phyloP scores from a whole-genome alignment of 2,888 invertebrate genomes.

The Stenotaenia linearis region DNA sequence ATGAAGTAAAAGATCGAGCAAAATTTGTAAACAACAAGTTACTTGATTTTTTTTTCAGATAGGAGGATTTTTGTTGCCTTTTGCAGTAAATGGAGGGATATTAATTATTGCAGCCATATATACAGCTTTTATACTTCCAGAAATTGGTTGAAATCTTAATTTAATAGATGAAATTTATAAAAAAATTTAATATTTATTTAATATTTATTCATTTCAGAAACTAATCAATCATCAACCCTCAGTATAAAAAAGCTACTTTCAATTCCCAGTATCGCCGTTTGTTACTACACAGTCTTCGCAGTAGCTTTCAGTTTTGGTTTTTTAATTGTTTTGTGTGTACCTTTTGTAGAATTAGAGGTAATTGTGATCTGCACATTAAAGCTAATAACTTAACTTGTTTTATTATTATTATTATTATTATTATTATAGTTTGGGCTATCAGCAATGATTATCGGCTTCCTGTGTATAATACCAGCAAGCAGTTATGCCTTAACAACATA shows the following conservation, averaged over 20 bases:
- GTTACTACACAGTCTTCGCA: slow-evolving; percentile 64
- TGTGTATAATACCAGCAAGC: slow-evolving; percentile 79
- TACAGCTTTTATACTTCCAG: slow-evolving; percentile 66
- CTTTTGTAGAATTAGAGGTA: slow-evolving; percentile 64
- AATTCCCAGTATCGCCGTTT: slow-evolving; percentile 66
- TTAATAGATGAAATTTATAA: not conserved
- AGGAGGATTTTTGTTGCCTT: slow-evolving; percentile 74
- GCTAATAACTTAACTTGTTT: no score
- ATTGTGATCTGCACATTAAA: no score
- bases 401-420: not conserved
- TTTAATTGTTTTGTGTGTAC: slow-evolving; percentile 79
- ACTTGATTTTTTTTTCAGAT: slow-evolving; percentile 45
- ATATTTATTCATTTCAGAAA: not conserved
- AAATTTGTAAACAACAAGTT: not conserved
- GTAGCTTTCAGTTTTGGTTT: slow-evolving; percentile 80
- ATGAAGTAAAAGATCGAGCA: not conserved
- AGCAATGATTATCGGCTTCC: slow-evolving; percentile 65
- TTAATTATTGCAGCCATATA: slow-evolving; percentile 69
- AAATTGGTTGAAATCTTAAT: not conserved
- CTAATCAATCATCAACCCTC: no score
- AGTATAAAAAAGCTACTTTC: slow-evolving; percentile 56
- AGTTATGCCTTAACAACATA: slow-evolving; percentile 74
- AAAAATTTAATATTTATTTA: not conserved
- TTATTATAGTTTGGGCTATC: slow-evolving; percentile 40
- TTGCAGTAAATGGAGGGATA: slow-evolving; percentile 68